Percentiles rank a stretch among this genome's conserved stretches.
phyloP scores from a whole-genome alignment of 2,113 vertebrate genomes.

The Oceanodroma tethys region DNA sequence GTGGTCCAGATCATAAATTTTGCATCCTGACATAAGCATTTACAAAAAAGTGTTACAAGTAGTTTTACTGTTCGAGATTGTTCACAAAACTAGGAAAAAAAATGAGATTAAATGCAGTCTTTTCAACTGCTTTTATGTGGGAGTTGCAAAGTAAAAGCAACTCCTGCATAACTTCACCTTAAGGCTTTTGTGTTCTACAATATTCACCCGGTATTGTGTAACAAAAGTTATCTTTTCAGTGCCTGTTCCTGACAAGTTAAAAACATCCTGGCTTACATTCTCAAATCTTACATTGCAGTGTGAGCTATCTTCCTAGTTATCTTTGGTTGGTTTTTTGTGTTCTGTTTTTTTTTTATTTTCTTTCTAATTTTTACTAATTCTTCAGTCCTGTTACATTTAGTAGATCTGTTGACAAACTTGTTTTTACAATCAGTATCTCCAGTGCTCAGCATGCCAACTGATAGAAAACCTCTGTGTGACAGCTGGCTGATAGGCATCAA shows the following conservation, averaged over 20 bases:
- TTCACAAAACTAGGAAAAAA: not conserved
- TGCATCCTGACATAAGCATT: not conserved
- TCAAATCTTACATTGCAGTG: not conserved
- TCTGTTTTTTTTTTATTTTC: not conserved
- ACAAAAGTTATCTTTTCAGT: not conserved
- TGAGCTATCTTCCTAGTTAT: not conserved
- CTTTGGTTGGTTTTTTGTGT: not conserved
- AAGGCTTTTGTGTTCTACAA: not conserved
- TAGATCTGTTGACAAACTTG: not conserved
- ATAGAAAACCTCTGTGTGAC: not conserved
- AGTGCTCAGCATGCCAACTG: not conserved
- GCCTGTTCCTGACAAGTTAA: not conserved
- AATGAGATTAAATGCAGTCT: not conserved
- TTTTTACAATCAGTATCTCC: not conserved
- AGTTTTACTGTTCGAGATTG: not conserved
- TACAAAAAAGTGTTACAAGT: not conserved
- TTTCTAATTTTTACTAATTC: not conserved
- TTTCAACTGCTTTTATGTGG: not conserved
- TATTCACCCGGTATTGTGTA: not conserved
- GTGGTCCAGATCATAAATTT: not conserved
- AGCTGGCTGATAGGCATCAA: not conserved
- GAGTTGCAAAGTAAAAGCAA: not conserved
- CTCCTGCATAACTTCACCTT: not conserved
- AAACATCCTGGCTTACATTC: not conserved
- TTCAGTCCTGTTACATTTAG: not conserved